These are phyloP conservation scores for Cremastinae sp. DNA, from an alignment of 2,888 invertebrate species.

Conservation along the genomic window DNA sequence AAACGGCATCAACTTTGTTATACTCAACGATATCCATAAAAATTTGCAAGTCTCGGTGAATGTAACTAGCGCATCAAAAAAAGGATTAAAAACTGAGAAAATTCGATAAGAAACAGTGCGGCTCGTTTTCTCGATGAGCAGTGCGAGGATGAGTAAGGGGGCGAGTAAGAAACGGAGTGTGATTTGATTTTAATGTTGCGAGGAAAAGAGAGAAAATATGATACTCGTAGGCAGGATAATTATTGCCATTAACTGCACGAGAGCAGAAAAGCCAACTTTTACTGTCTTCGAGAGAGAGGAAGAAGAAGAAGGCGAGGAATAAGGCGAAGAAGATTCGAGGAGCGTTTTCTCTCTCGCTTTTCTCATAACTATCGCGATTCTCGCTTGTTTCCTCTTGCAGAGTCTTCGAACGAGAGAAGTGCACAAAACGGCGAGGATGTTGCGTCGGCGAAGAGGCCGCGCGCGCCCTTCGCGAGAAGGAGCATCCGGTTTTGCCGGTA, in stretches of 20 bases:
- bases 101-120: background rate
- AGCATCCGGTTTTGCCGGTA: slow-evolving; percentile 70
- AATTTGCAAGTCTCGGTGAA: too few species aligned
- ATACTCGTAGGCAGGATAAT: slow-evolving; percentile 67
- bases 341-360: slow-evolving; percentile 28
- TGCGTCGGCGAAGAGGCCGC: slow-evolving; percentile 57
- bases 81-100: too few species aligned
- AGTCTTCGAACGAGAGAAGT: slow-evolving; percentile 19
- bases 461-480: slow-evolving; percentile 39
- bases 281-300: slow-evolving; percentile 65
- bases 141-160: background rate
- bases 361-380: background rate
- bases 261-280: slow-evolving; percentile 68
- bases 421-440: slow-evolving; percentile 45
- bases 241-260: slow-evolving; percentile 76
- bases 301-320: slow-evolving; percentile 49
- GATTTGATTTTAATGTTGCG: slow-evolving; percentile 76
- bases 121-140: background rate
- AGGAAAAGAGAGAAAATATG: slow-evolving; percentile 54
- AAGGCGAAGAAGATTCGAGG: slow-evolving; percentile 36
- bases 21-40: background rate
- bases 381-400: too few species aligned
- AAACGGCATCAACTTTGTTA: too few species aligned
- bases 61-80: too few species aligned
- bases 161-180: slow-evolving; percentile 59